phyloP scores from a whole-genome alignment of 37 sponge, comb jelly and placozoan species.

The Bolinopsis microptera region DNA sequence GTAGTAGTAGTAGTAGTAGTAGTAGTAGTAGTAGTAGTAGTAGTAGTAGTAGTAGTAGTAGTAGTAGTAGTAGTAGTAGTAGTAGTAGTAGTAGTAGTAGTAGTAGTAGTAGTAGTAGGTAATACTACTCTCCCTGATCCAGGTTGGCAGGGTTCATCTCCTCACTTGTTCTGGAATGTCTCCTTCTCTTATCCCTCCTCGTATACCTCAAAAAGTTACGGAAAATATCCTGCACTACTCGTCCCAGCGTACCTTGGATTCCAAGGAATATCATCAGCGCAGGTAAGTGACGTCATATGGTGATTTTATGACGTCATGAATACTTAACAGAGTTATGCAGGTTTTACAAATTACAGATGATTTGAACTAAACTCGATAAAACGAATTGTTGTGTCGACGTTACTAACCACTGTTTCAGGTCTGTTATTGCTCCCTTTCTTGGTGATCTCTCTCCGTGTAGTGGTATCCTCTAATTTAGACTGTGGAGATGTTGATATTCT shows the following conservation, averaged over 20 bases:
- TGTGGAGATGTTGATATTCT: not conserved
- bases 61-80: conserved; percentile 11
- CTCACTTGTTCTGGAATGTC: not conserved
- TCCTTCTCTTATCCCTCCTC: not conserved
- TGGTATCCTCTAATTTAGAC: not conserved
- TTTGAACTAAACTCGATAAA: too few species aligned
- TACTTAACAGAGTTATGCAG: not conserved
- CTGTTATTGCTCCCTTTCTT: not conserved
- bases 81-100: conserved; percentile 11
- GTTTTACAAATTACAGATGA: too few species aligned
- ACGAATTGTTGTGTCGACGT: too few species aligned
- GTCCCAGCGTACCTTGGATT: not conserved
- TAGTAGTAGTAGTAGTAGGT: not conserved
- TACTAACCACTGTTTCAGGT: not conserved
- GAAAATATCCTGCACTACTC: not conserved
- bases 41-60: conserved; percentile 11
- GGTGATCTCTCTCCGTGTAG: not conserved
- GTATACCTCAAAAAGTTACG: not conserved
- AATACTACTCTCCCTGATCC: too few species aligned
- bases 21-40: conserved; percentile 11
- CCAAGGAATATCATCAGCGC: conserved; percentile 25
- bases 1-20: conserved; percentile 11
- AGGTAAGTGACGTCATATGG: not conserved
- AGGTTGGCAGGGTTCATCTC: conserved; percentile 1
- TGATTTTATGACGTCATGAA: not conserved